A percentile compares a stretch with the other conserved stretches of the same genome.
Conservation (phyloP, 2,888 invertebrate genomes). For the Pycnomerus fuliginosus region DNA sequence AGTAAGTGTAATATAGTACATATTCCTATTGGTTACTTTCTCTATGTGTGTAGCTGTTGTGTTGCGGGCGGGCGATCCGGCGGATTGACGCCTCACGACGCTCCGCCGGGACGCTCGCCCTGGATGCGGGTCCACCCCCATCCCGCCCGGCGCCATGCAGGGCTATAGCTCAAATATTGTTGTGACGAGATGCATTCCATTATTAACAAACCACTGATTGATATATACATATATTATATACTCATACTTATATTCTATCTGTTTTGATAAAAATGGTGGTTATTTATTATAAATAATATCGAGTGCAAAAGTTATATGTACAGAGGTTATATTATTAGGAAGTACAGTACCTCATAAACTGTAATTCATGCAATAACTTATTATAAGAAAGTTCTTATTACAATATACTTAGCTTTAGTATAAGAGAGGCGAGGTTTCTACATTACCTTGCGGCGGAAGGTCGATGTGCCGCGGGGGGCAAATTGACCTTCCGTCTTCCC, state of each 20-base stretch:
- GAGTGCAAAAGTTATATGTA: conserved; percentile 55
- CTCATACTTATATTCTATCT: conserved; percentile 53
- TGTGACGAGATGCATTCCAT: conserved; percentile 56
- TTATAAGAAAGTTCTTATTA: conserved; percentile 55
- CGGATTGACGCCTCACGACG: conserved; percentile 28
- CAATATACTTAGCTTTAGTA: conserved; percentile 55
- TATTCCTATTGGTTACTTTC: conserved; percentile 54
- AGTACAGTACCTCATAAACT: conserved; percentile 57
- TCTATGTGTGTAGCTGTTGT: conserved; percentile 54
- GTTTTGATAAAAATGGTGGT: conserved; percentile 49
- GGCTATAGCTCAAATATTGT: conserved; percentile 56
- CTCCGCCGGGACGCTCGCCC: conserved; percentile 40
- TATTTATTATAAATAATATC: conserved; percentile 50
- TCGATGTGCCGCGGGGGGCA: conserved; percentile 36
- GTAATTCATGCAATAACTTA: conserved; percentile 59
- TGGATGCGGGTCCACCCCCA: conserved; percentile 41
- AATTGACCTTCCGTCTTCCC: conserved; percentile 38
- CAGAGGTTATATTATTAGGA: conserved; percentile 57
- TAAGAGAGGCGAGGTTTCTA: conserved; percentile 53
- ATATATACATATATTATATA: conserved; percentile 49
- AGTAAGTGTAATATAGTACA: conserved; percentile 51
- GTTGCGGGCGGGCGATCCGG: conserved; percentile 48
- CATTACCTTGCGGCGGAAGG: conserved; percentile 38
- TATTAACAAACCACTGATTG: conserved; percentile 51
- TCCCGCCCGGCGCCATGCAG: conserved; percentile 45